These are phyloP conservation scores for Micrasema minimum DNA, from an alignment of 1,140 invertebrate species.

Conservation along the genomic window DNA sequence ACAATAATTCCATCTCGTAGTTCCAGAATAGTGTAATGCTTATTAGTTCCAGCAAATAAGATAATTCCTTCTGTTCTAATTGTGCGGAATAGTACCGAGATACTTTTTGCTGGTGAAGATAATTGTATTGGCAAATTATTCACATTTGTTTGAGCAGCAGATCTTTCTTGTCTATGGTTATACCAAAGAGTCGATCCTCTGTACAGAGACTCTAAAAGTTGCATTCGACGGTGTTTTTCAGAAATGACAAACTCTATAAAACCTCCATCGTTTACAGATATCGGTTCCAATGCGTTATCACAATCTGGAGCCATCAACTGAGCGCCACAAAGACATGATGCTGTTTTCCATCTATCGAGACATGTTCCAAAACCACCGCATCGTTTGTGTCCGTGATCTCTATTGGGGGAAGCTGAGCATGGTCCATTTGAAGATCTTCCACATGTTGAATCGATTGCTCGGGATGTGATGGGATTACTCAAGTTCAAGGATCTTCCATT, in stretches of 20 bases:
- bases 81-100: constrained; percentile 87
- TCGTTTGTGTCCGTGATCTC: constrained; percentile 60
- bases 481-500: constrained; percentile 86
- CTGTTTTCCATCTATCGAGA: constrained; percentile 84
- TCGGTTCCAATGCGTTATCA: constrained; percentile 77
- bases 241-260: constrained; percentile 84
- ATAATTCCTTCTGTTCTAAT: constrained; percentile 80
- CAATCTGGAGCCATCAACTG: constrained; percentile 83
- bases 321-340: constrained; percentile 76
- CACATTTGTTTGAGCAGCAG: constrained; percentile 54
- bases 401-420: constrained; percentile 64
- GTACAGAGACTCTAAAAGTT: constrained; percentile 82
- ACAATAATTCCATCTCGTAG: constrained; percentile 76
- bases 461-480: constrained; percentile 77
- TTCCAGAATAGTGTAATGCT: constrained; percentile 87
- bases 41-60: constrained; percentile 85
- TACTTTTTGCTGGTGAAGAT: constrained; percentile 71
- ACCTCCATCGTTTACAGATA: constrained; percentile 80
- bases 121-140: constrained; percentile 55
- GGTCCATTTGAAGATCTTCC: constrained; percentile 72
- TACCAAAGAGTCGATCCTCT: constrained; percentile 77
- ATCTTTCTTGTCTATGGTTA: constrained; percentile 60
- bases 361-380: constrained; percentile 80
- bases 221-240: constrained; percentile 86
- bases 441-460: constrained; percentile 81